Conservation (phyloP, 2,797 vertebrate genomes). For the Tangara arthus region DNA sequence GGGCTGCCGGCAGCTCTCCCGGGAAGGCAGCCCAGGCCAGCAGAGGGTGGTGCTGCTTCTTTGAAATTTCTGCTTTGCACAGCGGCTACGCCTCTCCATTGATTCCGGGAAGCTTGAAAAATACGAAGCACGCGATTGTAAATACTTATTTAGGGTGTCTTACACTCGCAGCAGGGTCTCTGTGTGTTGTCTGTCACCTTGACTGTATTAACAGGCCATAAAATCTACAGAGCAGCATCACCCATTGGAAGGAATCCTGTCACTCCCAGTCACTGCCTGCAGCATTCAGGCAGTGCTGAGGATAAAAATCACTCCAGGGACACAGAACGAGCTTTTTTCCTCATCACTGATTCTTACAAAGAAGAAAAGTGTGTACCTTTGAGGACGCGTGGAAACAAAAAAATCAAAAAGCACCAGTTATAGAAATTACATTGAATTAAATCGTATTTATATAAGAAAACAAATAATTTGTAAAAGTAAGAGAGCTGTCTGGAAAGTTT, state of each 20-base stretch:
- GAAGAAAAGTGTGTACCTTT: neutral
- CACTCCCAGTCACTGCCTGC: neutral
- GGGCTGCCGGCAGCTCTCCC: neutral
- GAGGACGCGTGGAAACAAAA: neutral
- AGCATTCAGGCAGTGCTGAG: neutral
- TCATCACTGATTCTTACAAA: neutral
- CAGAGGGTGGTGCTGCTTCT: slow-evolving; percentile 4
- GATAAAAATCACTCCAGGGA: neutral
- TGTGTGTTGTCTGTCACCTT: neutral
- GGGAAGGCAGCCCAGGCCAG: neutral
- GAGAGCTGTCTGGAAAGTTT: neutral
- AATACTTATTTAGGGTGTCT: neutral
- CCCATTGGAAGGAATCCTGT: neutral
- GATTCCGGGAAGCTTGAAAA: neutral
- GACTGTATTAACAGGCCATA: neutral
- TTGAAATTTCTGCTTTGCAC: neutral
- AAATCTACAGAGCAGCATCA: neutral
- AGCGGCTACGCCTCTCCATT: accelerated
- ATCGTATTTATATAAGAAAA: neutral
- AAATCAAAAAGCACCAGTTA: neutral
- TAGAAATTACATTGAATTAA: neutral
- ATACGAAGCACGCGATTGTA: accelerated
- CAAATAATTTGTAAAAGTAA: neutral
- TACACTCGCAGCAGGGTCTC: neutral
- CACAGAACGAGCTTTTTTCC: neutral